Conservation (phyloP, 2,888 invertebrate species). For the Cosmia trapezina region DNA sequence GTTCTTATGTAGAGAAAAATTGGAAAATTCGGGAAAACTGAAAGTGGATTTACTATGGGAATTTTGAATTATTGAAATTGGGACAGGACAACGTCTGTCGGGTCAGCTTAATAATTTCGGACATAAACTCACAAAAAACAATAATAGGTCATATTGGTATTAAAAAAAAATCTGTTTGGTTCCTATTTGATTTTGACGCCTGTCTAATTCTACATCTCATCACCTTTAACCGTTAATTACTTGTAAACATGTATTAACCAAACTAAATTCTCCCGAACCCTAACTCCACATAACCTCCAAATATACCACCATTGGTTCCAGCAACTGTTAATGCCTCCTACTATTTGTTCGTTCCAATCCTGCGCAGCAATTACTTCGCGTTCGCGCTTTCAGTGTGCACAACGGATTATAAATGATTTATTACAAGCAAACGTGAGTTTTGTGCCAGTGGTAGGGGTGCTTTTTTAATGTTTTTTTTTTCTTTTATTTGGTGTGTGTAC, state of each 20-base stretch:
- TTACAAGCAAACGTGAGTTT: constrained; percentile 57
- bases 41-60: too few relatives aligned
- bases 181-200: not conserved
- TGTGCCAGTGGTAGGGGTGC: constrained; percentile 44
- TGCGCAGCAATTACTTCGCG: constrained; percentile 68
- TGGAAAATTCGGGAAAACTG: too few relatives aligned
- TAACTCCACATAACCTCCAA: not conserved
- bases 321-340: constrained; percentile 50
- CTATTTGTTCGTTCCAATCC: constrained; percentile 62
- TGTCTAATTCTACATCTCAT: not conserved
- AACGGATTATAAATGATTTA: constrained; percentile 75
- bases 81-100: too few relatives aligned
- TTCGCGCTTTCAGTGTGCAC: constrained; percentile 70
- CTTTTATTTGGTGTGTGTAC: constrained; percentile 25
- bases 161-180: not conserved
- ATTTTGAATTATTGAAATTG: too few relatives aligned
- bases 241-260: not conserved
- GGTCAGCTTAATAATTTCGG: too few relatives aligned
- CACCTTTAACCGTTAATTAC: not conserved
- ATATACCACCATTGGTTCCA: constrained; percentile 33
- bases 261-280: not conserved
- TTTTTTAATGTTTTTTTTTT: constrained; percentile 34
- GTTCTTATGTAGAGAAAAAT: too few relatives aligned
- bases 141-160: too few relatives aligned
- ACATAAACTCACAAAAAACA: not conserved